A percentile compares a stretch with the other conserved stretches of the same genome.
Conservation (phyloP, 92 coral and sea anemone genomes). For the Umimayanthus chanpuru region DNA sequence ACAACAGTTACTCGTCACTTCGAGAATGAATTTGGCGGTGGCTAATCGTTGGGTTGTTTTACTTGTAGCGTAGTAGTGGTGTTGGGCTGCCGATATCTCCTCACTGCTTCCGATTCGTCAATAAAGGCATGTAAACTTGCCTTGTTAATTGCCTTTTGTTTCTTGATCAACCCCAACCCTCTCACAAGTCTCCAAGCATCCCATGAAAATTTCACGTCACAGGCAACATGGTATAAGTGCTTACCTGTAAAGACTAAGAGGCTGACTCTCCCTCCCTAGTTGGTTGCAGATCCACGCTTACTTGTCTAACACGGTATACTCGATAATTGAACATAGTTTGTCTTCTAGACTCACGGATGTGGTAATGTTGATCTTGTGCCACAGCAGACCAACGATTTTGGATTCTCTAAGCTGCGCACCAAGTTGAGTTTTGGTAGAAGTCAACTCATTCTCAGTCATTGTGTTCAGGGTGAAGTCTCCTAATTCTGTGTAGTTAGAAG, state of each 20-base stretch:
- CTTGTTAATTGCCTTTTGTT: background rate
- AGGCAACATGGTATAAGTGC: background rate
- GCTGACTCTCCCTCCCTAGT: background rate
- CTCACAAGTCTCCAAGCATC: background rate
- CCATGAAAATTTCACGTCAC: conserved; percentile 1
- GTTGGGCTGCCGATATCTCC: no score
- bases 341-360: background rate
- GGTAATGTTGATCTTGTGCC: background rate
- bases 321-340: background rate
- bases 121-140: background rate
- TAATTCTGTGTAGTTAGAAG: background rate
- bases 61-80: background rate
- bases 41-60: background rate
- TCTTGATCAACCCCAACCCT: background rate
- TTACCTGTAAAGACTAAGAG: background rate
- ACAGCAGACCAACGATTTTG: background rate
- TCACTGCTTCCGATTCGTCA: no score
- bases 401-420: background rate
- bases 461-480: no score
- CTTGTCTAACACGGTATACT: background rate
- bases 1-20: no score
- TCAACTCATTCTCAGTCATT: background rate
- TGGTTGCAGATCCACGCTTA: background rate
- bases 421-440: background rate
- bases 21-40: background rate